Evolutionary conservation across 2,797 vertebrate genomes (phyloP), one percentile per base, ranked within the genome.

Genomic region (Girardinus metallicus): DNA sequence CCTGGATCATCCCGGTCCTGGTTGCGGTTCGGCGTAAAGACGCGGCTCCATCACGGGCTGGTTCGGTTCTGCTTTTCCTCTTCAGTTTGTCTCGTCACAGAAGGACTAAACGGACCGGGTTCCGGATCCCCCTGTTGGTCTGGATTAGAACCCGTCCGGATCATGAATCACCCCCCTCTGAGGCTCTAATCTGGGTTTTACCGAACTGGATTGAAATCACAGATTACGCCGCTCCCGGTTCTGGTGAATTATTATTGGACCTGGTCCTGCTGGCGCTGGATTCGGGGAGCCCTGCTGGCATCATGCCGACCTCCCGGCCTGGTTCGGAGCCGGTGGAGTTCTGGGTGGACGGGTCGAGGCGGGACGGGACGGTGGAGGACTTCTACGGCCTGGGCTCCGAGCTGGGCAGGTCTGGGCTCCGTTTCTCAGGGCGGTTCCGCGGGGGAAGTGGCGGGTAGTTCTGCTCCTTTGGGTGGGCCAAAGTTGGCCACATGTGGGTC

Each of bases 281-380:
- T 64, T 75, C 31, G 29, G 10, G 75, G 74, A 80, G 76, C 55
- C 31, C 79, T 72, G 75, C 81, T 60, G 73, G 84, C 81, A 86
- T 80, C 88, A 97, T 97, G 97, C 97, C 96, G 36, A 96, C 95
- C 64, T 96, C 96, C 83, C 90, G 95, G 57, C 93, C 93, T 0
- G 91, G 91, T 66, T 93, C 94, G 1, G 93, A 93, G 73, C 88
- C 95, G 39, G 94, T 93, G 90, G 97, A 97, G 80, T 97, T 95
- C 92, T 97, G 97, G 97, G 96, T 97, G 80, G 96, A 97, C 6
- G 96, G 96, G 5, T 97, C 97, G 34, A 94, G 95, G 74, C 94
- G 96, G 66, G 95, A 97, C 87, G 94, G 89, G 8, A 83, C 95
- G 11, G 94, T 97, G 91, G 96, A 96, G 81, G 96, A 97, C 60